Evolutionary conservation across 2,888 invertebrate species (phyloP).

Genomic region (Lasioglossum oenotherae): DNA sequence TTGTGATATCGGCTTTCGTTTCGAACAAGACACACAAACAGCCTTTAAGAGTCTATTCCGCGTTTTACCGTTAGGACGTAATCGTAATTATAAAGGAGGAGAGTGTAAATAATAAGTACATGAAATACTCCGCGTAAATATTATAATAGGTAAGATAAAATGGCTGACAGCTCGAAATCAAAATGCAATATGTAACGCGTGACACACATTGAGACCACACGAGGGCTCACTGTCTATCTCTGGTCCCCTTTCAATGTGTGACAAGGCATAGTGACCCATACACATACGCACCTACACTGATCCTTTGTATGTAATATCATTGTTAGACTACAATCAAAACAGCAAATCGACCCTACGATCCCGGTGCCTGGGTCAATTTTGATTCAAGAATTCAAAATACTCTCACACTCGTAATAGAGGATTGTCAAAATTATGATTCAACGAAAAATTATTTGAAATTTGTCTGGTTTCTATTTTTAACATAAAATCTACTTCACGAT

Average conservation of each 20-base stretch:
- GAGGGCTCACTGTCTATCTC: constrained; percentile 36
- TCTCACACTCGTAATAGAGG: no score
- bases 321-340: constrained; percentile 39
- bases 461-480: background rate
- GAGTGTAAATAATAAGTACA: constrained; percentile 49
- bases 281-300: background rate
- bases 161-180: constrained; percentile 80
- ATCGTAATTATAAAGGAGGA: constrained; percentile 45
- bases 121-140: constrained; percentile 43
- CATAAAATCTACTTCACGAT: background rate
- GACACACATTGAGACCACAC: constrained; percentile 62
- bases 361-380: background rate
- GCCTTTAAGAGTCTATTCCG: constrained; percentile 44
- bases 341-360: background rate
- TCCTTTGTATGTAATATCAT: constrained; percentile 35
- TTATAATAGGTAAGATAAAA: constrained; percentile 63
- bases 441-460: background rate
- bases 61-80: constrained; percentile 58
- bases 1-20: constrained; percentile 47
- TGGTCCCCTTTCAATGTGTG: constrained; percentile 74
- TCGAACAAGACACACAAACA: constrained; percentile 33
- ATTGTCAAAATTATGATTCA: background rate
- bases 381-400: background rate
- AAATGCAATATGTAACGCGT: constrained; percentile 74
- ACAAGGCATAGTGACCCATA: constrained; percentile 68